Evolutionary conservation across 2,888 invertebrate species (phyloP).

Genomic region (Halocaridina rubra): DNA sequence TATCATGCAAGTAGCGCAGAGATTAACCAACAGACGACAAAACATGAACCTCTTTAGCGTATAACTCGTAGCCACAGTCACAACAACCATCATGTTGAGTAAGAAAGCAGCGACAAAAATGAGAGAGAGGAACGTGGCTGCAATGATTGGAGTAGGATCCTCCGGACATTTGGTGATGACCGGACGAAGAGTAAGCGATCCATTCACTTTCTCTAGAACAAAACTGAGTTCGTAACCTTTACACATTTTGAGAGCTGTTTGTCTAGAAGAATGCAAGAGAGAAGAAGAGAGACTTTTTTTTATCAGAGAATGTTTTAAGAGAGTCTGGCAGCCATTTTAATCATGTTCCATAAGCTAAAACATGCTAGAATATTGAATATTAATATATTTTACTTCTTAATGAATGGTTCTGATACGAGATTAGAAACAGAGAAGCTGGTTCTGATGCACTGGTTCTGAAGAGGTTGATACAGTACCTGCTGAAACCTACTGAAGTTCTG

Average conservation of each 20-base stretch:
- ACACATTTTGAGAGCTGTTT: conserved; percentile 27
- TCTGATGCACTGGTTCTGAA: too few relatives aligned
- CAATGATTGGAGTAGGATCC: conserved; percentile 52
- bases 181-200: background rate
- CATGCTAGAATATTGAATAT: too few relatives aligned
- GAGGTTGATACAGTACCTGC: too few relatives aligned
- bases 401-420: too few relatives aligned
- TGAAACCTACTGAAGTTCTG: too few relatives aligned
- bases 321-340: too few relatives aligned
- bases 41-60: conserved; percentile 64
- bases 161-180: conserved; percentile 33
- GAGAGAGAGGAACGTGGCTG: conserved; percentile 64
- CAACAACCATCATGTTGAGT: conserved; percentile 64
- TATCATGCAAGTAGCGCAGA: conserved; percentile 61
- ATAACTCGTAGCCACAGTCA: conserved; percentile 65
- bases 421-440: too few relatives aligned
- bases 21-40: conserved; percentile 63
- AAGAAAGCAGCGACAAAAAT: conserved; percentile 64
- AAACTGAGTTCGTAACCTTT: conserved; percentile 29
- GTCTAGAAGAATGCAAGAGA: too few relatives aligned
- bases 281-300: too few relatives aligned
- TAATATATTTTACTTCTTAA: too few relatives aligned
- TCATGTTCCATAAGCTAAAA: too few relatives aligned
- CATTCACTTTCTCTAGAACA: conserved; percentile 7
- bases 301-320: too few relatives aligned